Conservation (phyloP, 2,888 invertebrate species). For the Autographa pulchrina region DNA sequence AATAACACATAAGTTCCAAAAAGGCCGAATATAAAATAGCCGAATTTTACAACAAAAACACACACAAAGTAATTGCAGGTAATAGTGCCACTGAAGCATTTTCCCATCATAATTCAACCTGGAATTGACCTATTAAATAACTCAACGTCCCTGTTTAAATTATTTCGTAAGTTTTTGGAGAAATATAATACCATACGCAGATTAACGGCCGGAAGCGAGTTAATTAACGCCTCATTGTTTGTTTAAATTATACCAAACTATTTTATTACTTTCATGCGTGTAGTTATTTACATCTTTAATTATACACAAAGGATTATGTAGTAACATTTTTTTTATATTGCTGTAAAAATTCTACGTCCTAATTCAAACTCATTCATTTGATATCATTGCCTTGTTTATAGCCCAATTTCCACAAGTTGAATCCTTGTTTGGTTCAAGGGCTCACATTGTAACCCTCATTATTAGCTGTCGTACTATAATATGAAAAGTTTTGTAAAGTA, state of each 20-base stretch:
- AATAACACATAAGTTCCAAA: constrained; percentile 21
- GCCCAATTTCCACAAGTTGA: constrained; percentile 64
- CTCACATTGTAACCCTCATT: constrained; percentile 70
- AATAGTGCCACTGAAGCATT: neutral
- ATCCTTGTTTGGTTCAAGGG: constrained; percentile 70
- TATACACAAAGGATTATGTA: neutral
- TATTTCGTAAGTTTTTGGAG: constrained; percentile 28
- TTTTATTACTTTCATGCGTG: constrained; percentile 28
- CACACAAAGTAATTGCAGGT: neutral
- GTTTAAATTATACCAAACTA: constrained; percentile 34
- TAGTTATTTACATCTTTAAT: neutral
- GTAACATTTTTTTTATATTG: constrained; percentile 11
- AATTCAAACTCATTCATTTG: constrained; percentile 62
- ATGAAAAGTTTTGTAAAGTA: constrained; percentile 74
- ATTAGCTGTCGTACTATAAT: constrained; percentile 70
- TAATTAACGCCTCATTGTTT: constrained; percentile 53
- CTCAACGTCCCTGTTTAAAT: constrained; percentile 36
- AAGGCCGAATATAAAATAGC: neutral
- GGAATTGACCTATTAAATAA: constrained; percentile 2
- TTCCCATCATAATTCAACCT: constrained; percentile 3
- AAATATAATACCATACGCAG: constrained; percentile 37
- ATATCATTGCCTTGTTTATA: constrained; percentile 66
- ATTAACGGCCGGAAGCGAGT: constrained; percentile 46
- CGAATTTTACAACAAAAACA: neutral
- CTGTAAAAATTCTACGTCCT: constrained; percentile 37